Evolutionary conservation across 1,140 invertebrate species (phyloP).

Genomic region (Drosophila nikananu): DNA sequence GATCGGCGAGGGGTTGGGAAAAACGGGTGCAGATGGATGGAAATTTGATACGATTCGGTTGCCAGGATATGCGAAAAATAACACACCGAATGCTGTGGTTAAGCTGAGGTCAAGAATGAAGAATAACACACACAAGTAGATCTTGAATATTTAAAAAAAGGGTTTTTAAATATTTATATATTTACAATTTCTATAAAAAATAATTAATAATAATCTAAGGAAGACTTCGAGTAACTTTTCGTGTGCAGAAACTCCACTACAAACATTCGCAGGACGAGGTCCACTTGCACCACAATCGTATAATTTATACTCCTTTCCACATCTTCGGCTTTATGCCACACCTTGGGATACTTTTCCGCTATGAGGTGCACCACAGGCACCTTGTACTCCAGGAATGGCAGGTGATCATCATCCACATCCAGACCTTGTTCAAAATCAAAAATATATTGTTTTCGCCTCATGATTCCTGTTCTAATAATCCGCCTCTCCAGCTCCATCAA

Average conservation of each 20-base stretch:
- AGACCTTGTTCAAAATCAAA: conserved; percentile 85
- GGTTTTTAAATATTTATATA: neutral
- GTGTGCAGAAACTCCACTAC: conserved; percentile 16
- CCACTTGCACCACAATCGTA: conserved; percentile 15
- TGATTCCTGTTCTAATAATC: conserved; percentile 87
- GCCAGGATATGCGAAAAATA: conserved; percentile 28
- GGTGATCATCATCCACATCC: conserved; percentile 96
- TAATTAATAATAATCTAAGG: too few species aligned
- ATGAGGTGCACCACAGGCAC: conserved; percentile 53
- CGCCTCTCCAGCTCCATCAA: conserved; percentile 88
- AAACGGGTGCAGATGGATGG: conserved; percentile 34
- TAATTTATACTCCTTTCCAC: conserved; percentile 14
- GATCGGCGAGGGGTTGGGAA: conserved; percentile 7
- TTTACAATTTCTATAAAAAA: neutral
- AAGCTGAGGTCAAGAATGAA: neutral
- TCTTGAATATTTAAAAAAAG: neutral
- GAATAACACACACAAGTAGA: neutral
- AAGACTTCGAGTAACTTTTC: neutral
- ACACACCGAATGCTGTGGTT: conserved; percentile 34
- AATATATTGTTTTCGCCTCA: conserved; percentile 80
- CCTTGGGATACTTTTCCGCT: conserved; percentile 36
- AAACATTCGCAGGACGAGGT: conserved; percentile 30
- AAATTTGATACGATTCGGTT: conserved; percentile 72
- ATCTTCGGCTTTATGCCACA: neutral
- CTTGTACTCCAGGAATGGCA: conserved; percentile 94